Evolutionary conservation across 2,113 vertebrate species (phyloP).

Genomic region (Neogobius melanostomus): DNA sequence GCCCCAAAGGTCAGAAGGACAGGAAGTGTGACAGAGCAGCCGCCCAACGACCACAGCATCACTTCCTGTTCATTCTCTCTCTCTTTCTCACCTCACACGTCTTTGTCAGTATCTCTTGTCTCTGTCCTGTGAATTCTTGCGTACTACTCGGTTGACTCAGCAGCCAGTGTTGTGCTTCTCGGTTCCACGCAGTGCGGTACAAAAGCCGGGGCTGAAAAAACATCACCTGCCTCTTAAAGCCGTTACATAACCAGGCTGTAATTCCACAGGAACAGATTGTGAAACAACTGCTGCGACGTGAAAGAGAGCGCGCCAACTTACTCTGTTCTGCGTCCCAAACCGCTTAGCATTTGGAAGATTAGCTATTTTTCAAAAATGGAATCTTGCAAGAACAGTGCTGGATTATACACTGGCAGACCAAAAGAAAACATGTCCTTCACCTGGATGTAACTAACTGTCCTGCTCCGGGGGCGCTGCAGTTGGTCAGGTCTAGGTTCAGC

Average conservation of each 20-base stretch:
- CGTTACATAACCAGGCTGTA: constrained; percentile 28
- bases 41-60: constrained; percentile 48
- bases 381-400: too few relatives aligned
- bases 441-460: too few relatives aligned
- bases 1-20: constrained; percentile 37
- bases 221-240: constrained; percentile 10
- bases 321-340: too few relatives aligned
- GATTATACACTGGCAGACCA: too few relatives aligned
- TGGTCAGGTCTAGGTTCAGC: too few relatives aligned
- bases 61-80: constrained; percentile 49
- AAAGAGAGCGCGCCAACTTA: too few relatives aligned
- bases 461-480: too few relatives aligned
- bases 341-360: too few relatives aligned
- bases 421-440: too few relatives aligned
- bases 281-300: neutral
- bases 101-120: constrained; percentile 11
- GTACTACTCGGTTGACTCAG: neutral
- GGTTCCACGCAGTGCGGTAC: neutral
- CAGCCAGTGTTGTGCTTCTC: too few relatives aligned
- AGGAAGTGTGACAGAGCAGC: constrained; percentile 57
- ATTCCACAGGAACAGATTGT: constrained; percentile 8
- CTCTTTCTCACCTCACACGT: constrained; percentile 17
- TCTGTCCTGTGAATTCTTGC: neutral
- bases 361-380: too few relatives aligned
- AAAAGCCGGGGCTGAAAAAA: neutral